phyloP scores from a whole-genome alignment of 1,140 invertebrate genomes.

The Drosophila kikkawai region DNA sequence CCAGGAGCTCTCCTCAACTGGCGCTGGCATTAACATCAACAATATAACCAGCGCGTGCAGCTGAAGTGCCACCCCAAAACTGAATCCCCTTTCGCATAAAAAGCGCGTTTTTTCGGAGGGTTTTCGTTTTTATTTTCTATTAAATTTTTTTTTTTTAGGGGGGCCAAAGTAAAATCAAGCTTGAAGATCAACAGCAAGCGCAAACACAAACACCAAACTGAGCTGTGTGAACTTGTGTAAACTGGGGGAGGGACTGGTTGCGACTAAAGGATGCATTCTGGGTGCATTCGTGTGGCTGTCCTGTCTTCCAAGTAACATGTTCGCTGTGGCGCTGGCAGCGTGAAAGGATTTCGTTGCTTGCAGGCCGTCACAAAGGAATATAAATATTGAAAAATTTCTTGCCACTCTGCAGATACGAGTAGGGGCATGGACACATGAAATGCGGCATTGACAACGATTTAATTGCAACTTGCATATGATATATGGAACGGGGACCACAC shows the following conservation, averaged over 20 bases:
- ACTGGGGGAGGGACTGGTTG: constrained; percentile 8
- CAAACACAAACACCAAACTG: constrained; percentile 61
- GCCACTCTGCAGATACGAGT: constrained; percentile 22
- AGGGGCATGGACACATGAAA: constrained; percentile 31
- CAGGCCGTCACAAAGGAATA: constrained; percentile 17
- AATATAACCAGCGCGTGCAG: constrained; percentile 47
- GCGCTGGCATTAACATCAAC: constrained; percentile 58
- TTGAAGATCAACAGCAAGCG: constrained; percentile 69
- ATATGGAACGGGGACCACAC: constrained; percentile 39
- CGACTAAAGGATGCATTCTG: constrained; percentile 1
- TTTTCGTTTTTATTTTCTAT: not conserved
- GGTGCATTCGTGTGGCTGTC: constrained; percentile 5
- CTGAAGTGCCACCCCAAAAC: constrained; percentile 31
- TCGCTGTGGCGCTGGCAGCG: constrained; percentile 23
- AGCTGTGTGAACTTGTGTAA: constrained; percentile 60
- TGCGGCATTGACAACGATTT: constrained; percentile 72
- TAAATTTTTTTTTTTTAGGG: constrained; percentile 37
- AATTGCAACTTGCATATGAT: constrained; percentile 67
- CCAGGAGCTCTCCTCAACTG: constrained; percentile 37
- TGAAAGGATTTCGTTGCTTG: constrained; percentile 22
- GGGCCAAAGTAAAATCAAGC: constrained; percentile 56
- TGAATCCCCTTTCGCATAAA: not conserved
- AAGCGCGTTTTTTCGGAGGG: constrained; percentile 9
- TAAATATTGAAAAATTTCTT: constrained; percentile 46
- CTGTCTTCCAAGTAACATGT: constrained; percentile 31